These are phyloP conservation scores for Chrysomallon squamiferum DNA, from an alignment of 1,140 invertebrate species.

Conservation along the genomic window DNA sequence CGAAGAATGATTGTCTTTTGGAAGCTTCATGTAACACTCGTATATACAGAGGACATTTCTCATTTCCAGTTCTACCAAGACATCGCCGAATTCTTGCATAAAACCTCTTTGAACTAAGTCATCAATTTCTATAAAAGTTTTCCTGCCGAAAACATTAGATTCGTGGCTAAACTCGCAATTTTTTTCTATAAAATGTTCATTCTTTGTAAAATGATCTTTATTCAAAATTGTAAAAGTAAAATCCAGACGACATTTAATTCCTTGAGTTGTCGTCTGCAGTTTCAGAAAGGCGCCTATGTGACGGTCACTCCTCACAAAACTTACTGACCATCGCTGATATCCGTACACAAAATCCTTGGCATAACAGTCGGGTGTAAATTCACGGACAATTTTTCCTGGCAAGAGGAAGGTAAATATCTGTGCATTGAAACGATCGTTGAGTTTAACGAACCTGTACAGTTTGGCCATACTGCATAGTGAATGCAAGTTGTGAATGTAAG, in stretches of 20 bases:
- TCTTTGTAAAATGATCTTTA: constrained; percentile 81
- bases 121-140: constrained; percentile 79
- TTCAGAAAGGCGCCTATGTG: constrained; percentile 83
- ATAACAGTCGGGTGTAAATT: constrained; percentile 47
- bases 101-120: constrained; percentile 80
- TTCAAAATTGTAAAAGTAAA: constrained; percentile 86
- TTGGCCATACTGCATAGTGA: constrained; percentile 72
- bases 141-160: constrained; percentile 77
- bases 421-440: constrained; percentile 83
- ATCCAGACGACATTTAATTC: constrained; percentile 72
- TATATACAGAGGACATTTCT: constrained; percentile 79
- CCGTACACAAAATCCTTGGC: constrained; percentile 79
- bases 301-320: constrained; percentile 80
- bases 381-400: constrained; percentile 43
- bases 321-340: constrained; percentile 87
- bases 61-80: constrained; percentile 82
- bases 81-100: constrained; percentile 83
- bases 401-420: constrained; percentile 70
- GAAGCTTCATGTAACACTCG: constrained; percentile 68
- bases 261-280: constrained; percentile 77
- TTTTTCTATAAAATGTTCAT: constrained; percentile 83
- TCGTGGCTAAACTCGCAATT: constrained; percentile 76
- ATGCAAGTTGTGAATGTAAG: too few species aligned
- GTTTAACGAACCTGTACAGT: constrained; percentile 82
- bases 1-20: constrained; percentile 31